These are phyloP conservation scores for Seladonia tumulorum DNA, from an alignment of 2,888 invertebrate genomes.

Conservation along the genomic window DNA sequence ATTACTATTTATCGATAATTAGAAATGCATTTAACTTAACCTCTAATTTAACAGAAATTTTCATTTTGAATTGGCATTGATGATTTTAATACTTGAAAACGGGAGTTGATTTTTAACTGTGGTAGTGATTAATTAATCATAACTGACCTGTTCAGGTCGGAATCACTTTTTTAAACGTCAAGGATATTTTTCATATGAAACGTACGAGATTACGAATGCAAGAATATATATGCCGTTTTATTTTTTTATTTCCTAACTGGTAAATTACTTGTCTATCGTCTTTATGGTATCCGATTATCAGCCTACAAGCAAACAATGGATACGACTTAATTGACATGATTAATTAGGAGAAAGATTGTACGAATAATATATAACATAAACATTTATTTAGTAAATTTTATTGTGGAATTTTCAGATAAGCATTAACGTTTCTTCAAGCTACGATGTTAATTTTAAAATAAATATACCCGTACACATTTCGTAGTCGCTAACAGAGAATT, in stretches of 20 bases:
- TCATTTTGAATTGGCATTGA: conserved; percentile 25
- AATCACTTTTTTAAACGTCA: not conserved
- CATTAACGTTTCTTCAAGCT: not conserved
- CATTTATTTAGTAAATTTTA: conserved; percentile 34
- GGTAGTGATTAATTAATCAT: not conserved
- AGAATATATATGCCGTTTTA: not conserved
- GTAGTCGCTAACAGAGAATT: not conserved
- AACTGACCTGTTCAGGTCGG: not conserved
- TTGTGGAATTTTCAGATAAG: conserved; percentile 32
- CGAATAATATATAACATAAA: conserved; percentile 26
- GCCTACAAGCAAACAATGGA: not conserved
- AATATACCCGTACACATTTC: conserved; percentile 15
- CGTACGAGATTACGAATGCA: not conserved
- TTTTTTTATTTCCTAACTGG: not conserved
- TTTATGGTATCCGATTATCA: not conserved
- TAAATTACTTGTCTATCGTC: not conserved
- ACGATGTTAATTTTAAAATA: conserved; percentile 3
- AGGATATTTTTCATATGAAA: conserved; percentile 3
- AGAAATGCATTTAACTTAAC: conserved; percentile 63
- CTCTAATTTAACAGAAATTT: conserved; percentile 35
- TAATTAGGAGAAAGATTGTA: not conserved
- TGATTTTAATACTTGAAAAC: conserved; percentile 23
- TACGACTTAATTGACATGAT: not conserved
- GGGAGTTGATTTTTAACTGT: conserved; percentile 27
- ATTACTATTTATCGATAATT: conserved; percentile 30